Base-by-base conservation (phyloP, 2,888 invertebrate species). In the Labia minor region DNA sequence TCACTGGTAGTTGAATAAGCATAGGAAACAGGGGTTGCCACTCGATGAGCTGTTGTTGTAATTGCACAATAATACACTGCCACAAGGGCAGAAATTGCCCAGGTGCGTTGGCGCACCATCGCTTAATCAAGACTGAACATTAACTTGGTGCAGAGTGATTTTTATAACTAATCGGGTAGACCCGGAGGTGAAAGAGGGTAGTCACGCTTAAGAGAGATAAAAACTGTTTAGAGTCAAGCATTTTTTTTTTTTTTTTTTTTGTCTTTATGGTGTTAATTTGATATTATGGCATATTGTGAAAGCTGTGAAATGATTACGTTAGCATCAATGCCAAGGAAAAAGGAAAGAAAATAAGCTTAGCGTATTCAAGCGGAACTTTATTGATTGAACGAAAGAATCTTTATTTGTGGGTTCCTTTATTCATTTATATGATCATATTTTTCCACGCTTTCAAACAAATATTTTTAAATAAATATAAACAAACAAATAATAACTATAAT, bases 171-270 rank as follows among this genome's bases (percentile, higher is more conserved):
- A n/a, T 16, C 49, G 6, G 2, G 2, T 11, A 49, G 49, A 49
- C 49, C 49, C 49, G 49, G 49, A 49, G 49, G 49, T 49, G 49
- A 49, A 49, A 49, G 49, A 49, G 49, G 49, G 49, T n/a, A 49
- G 49, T 49, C 49, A 49, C 49, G 49, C 49, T 49, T 49, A 49
- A 49, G 49, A 49, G 49, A 49, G n/a, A 14, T 14, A 49, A 49
- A 49, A 49, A 49, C 49, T n/a, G 49, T n/a, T 16, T 11, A 16
- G 49, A 10, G 14, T 33, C 6, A 33, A 33, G 33, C 33, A n/a
- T n/a, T n/a, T 6, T 26, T 26, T 26, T 26, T 26, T 26, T 26
- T 26, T 26, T 26, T 26, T 6, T 26, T 26, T 26, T 26, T 26
- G 26, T 10, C 14, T 49, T 49, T 10, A 49, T 14, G n/a, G n/a